Evolutionary conservation across 2,888 invertebrate species (phyloP).

Genomic region (Drosophila limbata): DNA sequence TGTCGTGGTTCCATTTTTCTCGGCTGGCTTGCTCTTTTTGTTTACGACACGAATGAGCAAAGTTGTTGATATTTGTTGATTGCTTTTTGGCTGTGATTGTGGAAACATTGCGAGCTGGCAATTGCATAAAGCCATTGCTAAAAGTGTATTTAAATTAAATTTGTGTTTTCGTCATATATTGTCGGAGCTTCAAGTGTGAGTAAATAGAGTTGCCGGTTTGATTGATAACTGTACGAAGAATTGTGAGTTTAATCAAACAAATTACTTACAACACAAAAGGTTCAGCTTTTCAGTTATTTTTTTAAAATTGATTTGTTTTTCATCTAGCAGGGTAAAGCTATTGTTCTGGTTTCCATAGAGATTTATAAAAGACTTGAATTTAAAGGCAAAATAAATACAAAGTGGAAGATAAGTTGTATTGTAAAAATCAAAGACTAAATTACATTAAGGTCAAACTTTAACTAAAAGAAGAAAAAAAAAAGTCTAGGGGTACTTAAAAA

Average conservation of each 20-base stretch:
- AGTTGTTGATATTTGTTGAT: conserved; percentile 79
- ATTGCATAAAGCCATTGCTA: conserved; percentile 19
- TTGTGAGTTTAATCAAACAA: background rate
- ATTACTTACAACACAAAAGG: background rate
- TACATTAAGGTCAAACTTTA: too few species aligned
- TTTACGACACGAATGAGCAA: conserved; percentile 67
- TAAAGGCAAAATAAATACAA: too few species aligned
- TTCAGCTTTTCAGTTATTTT: background rate
- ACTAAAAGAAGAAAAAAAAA: too few species aligned
- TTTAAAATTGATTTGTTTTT: background rate
- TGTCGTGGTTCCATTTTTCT: conserved; percentile 21
- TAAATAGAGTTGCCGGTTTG: background rate
- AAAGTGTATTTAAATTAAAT: conserved; percentile 20
- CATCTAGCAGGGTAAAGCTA: too few species aligned
- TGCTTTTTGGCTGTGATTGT: conserved; percentile 70
- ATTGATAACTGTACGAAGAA: conserved; percentile 1
- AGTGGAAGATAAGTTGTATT: too few species aligned
- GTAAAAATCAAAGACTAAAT: too few species aligned
- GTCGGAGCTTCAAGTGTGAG: background rate
- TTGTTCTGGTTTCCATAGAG: too few species aligned
- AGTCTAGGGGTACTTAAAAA: too few species aligned
- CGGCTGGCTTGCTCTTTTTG: conserved; percentile 46
- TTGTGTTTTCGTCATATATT: conserved; percentile 7
- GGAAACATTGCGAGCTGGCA: conserved; percentile 6
- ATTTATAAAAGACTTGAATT: too few species aligned